A percentile compares a stretch with the other conserved stretches of the same genome.
These are phyloP conservation scores for Trematomus bernacchii DNA, from an alignment of 2,797 vertebrate species.

Conservation along the genomic window DNA sequence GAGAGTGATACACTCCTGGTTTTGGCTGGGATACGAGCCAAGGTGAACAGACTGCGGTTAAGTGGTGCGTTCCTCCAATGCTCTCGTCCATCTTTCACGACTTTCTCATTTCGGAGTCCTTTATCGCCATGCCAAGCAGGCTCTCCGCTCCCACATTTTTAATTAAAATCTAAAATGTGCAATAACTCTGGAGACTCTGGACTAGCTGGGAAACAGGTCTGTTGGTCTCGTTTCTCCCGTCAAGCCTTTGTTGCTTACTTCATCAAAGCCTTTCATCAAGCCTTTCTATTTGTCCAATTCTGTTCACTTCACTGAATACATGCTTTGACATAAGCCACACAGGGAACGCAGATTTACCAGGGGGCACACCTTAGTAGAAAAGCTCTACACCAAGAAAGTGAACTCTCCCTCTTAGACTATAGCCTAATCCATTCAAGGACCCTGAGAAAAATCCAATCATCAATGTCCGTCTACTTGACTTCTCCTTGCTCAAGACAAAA, in stretches of 20 bases:
- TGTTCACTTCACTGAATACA: constrained; percentile 63
- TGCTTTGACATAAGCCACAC: constrained; percentile 61
- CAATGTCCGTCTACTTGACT: constrained; percentile 75
- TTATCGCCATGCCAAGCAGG: constrained; percentile 78
- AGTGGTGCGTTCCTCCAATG: constrained; percentile 68
- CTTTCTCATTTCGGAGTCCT: constrained; percentile 77
- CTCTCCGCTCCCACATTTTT: constrained; percentile 73
- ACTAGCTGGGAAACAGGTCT: constrained; percentile 69
- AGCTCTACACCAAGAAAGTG: constrained; percentile 41
- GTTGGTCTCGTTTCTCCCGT: constrained; percentile 58
- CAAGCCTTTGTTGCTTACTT: constrained; percentile 63
- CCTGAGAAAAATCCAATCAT: constrained; percentile 74
- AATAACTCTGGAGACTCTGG: constrained; percentile 76
- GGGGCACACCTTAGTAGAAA: constrained; percentile 57
- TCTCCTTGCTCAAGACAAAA: constrained; percentile 76
- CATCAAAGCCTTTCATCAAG: constrained; percentile 69
- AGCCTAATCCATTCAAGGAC: constrained; percentile 72
- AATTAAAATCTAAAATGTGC: constrained; percentile 84
- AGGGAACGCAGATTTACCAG: constrained; percentile 53
- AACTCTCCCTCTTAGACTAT: constrained; percentile 52
- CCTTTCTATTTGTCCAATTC: constrained; percentile 59
- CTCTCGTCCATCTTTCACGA: constrained; percentile 78
- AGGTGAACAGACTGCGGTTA: constrained; percentile 65
- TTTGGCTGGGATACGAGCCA: constrained; percentile 58
- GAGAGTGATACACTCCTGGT: constrained; percentile 65